These are phyloP conservation scores for Operophtera brumata DNA, from an alignment of 2,888 invertebrate species.

Conservation along the genomic window DNA sequence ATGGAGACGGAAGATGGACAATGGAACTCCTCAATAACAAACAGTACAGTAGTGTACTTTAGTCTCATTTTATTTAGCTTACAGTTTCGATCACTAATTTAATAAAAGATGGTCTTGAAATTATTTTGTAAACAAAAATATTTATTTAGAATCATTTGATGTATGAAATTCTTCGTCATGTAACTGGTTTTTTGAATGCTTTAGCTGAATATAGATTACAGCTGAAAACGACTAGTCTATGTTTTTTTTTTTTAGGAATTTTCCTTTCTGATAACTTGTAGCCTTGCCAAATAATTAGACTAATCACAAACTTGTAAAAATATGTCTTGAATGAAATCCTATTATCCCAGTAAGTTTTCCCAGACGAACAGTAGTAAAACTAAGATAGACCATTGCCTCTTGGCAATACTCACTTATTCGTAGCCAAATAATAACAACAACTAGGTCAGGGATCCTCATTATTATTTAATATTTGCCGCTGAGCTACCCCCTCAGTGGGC, in stretches of 20 bases:
- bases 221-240: no score
- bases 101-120: no score
- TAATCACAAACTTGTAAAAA: neutral
- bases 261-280: neutral
- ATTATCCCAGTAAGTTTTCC: neutral
- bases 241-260: neutral
- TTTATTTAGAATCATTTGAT: no score
- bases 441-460: constrained; percentile 13
- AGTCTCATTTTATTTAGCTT: no score
- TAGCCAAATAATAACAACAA: constrained; percentile 14
- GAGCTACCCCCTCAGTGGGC: neutral
- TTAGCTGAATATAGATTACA: no score
- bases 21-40: no score
- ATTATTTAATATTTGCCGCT: constrained; percentile 4
- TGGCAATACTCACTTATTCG: constrained; percentile 4
- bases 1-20: no score
- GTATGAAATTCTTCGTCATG: no score
- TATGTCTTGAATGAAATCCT: neutral
- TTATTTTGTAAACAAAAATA: no score
- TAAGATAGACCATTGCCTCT: constrained; percentile 9
- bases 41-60: no score
- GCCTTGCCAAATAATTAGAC: neutral
- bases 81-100: no score
- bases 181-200: no score
- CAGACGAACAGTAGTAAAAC: constrained; percentile 7